phyloP scores from a whole-genome alignment of 2,797 vertebrate genomes.

The Sciurus carolinensis region DNA sequence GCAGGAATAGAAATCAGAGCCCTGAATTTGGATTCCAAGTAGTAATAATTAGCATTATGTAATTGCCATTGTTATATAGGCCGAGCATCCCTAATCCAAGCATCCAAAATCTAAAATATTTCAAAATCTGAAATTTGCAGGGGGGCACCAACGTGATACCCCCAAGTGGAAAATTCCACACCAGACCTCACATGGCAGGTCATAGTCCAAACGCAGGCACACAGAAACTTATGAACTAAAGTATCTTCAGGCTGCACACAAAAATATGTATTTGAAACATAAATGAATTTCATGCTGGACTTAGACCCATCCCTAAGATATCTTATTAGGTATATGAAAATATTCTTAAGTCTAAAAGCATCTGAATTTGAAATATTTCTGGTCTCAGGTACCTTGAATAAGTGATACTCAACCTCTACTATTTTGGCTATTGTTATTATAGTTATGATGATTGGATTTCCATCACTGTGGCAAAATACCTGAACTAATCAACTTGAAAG shows the following conservation, averaged over 20 bases:
- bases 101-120: background rate
- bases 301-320: background rate
- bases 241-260: accelerated
- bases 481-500: background rate
- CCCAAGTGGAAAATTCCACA: background rate
- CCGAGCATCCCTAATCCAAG: background rate
- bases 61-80: background rate
- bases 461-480: background rate
- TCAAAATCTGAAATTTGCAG: background rate
- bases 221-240: background rate
- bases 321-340: background rate
- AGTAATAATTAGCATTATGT: background rate
- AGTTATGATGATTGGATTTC: background rate
- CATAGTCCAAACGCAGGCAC: background rate
- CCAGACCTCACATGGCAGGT: too few relatives aligned
- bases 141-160: accelerated
- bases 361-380: background rate
- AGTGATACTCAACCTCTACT: background rate
- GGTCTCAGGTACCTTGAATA: background rate
- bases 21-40: background rate
- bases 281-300: background rate
- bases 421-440: background rate
- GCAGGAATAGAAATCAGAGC: background rate
- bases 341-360: background rate
- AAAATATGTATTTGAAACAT: background rate